Conservation (phyloP, 2,113 vertebrate genomes). For the Athene noctua region DNA sequence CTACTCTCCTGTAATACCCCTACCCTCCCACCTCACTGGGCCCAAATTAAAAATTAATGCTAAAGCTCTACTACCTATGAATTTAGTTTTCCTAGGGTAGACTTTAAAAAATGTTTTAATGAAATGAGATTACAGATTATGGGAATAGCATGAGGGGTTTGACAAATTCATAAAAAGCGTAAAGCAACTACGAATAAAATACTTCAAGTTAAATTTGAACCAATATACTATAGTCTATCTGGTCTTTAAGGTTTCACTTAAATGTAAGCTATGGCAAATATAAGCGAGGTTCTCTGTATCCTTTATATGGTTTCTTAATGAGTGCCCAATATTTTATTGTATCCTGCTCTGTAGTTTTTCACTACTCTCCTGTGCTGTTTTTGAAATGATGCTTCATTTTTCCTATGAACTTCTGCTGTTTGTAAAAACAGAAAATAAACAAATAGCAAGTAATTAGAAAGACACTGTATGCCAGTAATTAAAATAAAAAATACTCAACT, state of each 20-base stretch:
- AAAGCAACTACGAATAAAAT: not conserved
- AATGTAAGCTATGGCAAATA: not conserved
- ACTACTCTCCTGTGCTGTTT: not conserved
- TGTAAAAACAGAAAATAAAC: constrained; percentile 12
- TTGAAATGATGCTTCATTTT: not conserved
- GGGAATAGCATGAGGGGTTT: not conserved
- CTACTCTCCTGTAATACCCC: not conserved
- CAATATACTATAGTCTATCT: not conserved
- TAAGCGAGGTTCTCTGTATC: not conserved
- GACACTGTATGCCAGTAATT: not conserved
- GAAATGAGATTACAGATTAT: not conserved
- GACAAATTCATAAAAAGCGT: not conserved
- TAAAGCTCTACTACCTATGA: not conserved
- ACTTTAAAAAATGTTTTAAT: not conserved
- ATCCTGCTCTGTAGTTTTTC: not conserved
- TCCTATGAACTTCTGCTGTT: not conserved
- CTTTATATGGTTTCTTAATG: not conserved
- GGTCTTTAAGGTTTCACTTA: not conserved
- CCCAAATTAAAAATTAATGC: not conserved
- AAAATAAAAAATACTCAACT: not conserved
- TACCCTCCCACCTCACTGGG: not conserved
- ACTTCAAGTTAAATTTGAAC: not conserved
- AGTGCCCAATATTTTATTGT: not conserved
- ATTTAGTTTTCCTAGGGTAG: not conserved
- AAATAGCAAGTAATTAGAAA: not conserved